Evolutionary conservation across 2,113 vertebrate species (phyloP), one percentile per base, ranked within the genome.

Genomic region (Microcebus ravelobensis): DNA sequence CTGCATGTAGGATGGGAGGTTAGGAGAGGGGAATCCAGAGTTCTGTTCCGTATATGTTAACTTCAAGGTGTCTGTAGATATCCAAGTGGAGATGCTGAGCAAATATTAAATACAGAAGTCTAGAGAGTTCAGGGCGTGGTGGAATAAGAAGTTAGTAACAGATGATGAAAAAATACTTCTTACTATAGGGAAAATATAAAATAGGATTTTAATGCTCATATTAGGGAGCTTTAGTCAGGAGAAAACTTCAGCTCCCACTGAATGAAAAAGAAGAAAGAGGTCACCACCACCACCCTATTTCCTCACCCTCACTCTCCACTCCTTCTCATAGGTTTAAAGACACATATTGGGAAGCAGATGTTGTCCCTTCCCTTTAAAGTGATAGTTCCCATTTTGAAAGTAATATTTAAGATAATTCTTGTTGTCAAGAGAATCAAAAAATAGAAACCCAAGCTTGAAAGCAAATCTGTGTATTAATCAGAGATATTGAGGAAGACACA

Each of bases 291-390:
- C 50, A 68, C 65, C 14, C 36, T 81, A 29, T 17, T 95, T 34
- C 34, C 34, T 27, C 59, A 25, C 63, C 81, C 68, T 96, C 67
- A 4, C 95, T 73, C 73, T 50, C 57, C 17, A 84, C 45, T 23
- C 87, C 48, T 21, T 83, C 95, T 90, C 74, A n/a, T 13, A 90
- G 50, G 39, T 95, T 96, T 94, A 45, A 97, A 98, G 97, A 97
- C 92, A 97, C 95, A 98, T 97, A 68, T 92, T 80, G 87, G 57
- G 74, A 98, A 98, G 95, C 94, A 97, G 94, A 91, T 31, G 79
- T 36, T 88, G 73, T 97, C 97, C 94, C 42, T 97, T 97, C 77
- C 94, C 48, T 0, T 0, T 63, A 88, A 90, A 73, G 74, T 74
- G 70, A 36, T 89, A 92, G 87, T 97, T 98, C 93, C 81, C 82